Conservation (phyloP, 2,113 vertebrate genomes). For the Okapia johnstoni region DNA sequence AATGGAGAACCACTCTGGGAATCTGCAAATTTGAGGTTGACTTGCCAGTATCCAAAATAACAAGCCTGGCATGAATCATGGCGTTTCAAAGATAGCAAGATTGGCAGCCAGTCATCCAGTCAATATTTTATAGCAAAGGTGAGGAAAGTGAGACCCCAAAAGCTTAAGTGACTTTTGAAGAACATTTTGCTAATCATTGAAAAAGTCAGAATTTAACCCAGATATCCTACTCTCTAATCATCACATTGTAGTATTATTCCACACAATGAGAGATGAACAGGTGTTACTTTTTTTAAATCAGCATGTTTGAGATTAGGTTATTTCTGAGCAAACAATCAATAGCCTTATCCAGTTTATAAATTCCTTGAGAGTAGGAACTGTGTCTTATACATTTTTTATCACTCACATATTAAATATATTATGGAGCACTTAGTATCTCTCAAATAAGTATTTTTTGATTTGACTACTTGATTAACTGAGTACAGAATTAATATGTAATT, state of each 20-base stretch:
- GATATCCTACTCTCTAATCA: not conserved
- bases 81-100: not conserved
- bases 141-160: not conserved
- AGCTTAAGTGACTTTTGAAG: constrained; percentile 14
- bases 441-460: constrained; percentile 10
- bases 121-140: not conserved
- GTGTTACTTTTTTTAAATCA: not conserved
- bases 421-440: not conserved
- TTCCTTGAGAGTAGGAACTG: not conserved
- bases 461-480: not conserved
- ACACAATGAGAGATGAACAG: not conserved
- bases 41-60: not conserved
- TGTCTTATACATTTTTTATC: not conserved
- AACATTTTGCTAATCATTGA: not conserved
- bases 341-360: not conserved
- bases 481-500: not conserved
- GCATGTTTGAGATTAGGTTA: not conserved
- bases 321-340: not conserved
- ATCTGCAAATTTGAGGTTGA: not conserved
- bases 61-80: not conserved
- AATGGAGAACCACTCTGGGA: not conserved
- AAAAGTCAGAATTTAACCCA: not conserved
- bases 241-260: not conserved
- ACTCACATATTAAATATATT: not conserved
- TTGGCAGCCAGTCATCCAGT: not conserved